Conservation (phyloP, 2,113 vertebrate species). For the Otocyon megalotis region DNA sequence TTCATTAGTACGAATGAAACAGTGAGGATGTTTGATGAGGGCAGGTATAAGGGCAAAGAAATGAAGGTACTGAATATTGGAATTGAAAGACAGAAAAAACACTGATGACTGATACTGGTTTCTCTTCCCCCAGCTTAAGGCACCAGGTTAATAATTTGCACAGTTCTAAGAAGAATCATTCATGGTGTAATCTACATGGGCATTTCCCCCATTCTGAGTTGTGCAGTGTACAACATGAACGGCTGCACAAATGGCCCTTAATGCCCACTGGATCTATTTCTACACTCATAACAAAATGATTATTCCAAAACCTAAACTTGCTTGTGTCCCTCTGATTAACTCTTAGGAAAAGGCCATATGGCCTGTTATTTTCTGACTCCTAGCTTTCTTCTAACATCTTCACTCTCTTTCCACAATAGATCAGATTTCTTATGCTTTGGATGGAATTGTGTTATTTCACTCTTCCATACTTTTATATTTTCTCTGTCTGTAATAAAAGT, state of each 20-base stretch:
- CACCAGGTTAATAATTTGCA: not conserved
- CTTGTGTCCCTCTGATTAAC: not conserved
- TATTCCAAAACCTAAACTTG: not conserved
- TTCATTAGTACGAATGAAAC: not conserved
- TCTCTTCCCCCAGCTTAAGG: not conserved
- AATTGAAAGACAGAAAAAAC: not conserved
- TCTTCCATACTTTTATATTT: not conserved
- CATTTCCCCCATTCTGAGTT: not conserved
- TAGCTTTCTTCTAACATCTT: not conserved
- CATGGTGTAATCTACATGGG: too few species aligned
- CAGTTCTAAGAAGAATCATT: not conserved
- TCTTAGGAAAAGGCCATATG: not conserved
- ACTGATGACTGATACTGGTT: accelerated
- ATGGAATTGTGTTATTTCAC: not conserved
- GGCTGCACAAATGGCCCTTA: not conserved
- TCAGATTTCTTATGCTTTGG: not conserved
- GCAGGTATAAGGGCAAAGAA: not conserved
- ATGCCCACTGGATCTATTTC: not conserved
- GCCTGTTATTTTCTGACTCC: not conserved
- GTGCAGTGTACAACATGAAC: accelerated
- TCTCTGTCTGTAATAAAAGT: not conserved
- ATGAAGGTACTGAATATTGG: not conserved
- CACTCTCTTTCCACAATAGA: not conserved
- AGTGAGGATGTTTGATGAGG: not conserved
- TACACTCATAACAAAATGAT: not conserved